Percentiles rank a stretch among this genome's conserved stretches.
phyloP scores from a whole-genome alignment of 2,797 vertebrate genomes.

The Poecilia wingei region DNA sequence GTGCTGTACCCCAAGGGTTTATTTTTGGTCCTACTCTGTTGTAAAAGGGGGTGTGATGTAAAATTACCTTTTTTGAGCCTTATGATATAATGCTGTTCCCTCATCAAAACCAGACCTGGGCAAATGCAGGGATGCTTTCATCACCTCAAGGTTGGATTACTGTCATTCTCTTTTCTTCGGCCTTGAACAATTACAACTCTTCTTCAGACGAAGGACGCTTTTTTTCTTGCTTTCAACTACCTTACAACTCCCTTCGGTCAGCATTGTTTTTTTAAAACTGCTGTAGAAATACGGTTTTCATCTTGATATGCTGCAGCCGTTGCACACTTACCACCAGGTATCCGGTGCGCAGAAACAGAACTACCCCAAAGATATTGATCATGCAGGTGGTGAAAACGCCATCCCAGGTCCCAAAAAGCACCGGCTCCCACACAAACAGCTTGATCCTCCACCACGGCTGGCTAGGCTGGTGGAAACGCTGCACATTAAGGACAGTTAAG shows the following conservation, averaged over 20 bases:
- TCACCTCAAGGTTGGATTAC: background rate
- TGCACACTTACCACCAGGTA: constrained; percentile 92
- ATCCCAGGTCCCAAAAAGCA: constrained; percentile 98
- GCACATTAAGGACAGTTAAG: constrained; percentile 16
- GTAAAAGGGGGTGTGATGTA: too few species aligned
- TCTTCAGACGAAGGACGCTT: too few species aligned
- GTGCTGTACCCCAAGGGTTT: background rate
- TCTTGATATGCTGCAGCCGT: background rate
- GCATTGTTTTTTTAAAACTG: background rate
- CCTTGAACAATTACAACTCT: background rate
- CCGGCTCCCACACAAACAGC: constrained; percentile 94
- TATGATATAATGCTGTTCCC: too few species aligned
- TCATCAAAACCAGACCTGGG: background rate
- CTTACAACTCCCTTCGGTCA: background rate
- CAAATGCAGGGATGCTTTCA: background rate
- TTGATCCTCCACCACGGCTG: constrained; percentile 97
- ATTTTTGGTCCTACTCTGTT: background rate
- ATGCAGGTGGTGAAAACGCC: constrained; percentile 98
- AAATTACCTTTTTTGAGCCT: too few species aligned
- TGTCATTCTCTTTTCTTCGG: background rate
- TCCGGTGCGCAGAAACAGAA: constrained; percentile 94
- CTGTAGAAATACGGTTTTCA: background rate
- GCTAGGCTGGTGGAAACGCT: constrained; percentile 78
- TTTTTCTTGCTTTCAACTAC: background rate
- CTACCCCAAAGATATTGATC: constrained; percentile 99